Base-by-base conservation (phyloP, 23 tunicate genomes). In the Phallusia fumigata region DNA sequence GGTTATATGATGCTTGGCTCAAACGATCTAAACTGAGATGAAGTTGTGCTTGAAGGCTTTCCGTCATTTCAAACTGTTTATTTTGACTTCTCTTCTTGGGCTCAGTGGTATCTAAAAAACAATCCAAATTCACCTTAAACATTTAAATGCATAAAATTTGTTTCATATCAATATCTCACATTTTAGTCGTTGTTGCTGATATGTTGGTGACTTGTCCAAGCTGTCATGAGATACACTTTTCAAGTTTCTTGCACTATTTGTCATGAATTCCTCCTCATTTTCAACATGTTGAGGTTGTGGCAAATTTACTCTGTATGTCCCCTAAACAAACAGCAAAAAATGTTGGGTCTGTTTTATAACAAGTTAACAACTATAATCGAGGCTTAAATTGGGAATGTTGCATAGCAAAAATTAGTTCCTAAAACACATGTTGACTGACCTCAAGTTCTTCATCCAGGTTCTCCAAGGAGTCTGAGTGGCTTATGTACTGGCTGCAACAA, bases 1-100 rank as follows among this genome's bases (percentile, higher is more conserved):
- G 89, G 65, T 93, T 92, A 82, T 75, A 93, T 13, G 82, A 83
- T 64, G 81, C 85, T 88, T 88, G 93, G 81, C 97, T 93, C 51
- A 93, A 53, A 36, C 93, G 81, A 47, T 93, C 97, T 76, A 93
- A 80, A 72, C 97, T 93, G 6, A 93, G 87, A 88, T 93, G 97
- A 58, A 93, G 90, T 77, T 88, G 83, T 13, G 97, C 97, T 88
- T 93, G 97, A 32, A 93, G 49, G 73, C 97, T 93, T 21, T 84
- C 79, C 12, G 93, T 65, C 72, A 83, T 74, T 19, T 35, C 69
- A 49, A 33, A 35, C 12, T 77, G 81, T 11, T 35, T 77, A 1
- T 19, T 30, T 74, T 32, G 31, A 30, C 40, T 31, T 58, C 69
- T 58, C 69, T 58, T 58, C 5, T 58, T 24, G 8, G 69, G 69